phyloP scores from a whole-genome alignment of 2,888 invertebrate species.

The Biston stratarius region DNA sequence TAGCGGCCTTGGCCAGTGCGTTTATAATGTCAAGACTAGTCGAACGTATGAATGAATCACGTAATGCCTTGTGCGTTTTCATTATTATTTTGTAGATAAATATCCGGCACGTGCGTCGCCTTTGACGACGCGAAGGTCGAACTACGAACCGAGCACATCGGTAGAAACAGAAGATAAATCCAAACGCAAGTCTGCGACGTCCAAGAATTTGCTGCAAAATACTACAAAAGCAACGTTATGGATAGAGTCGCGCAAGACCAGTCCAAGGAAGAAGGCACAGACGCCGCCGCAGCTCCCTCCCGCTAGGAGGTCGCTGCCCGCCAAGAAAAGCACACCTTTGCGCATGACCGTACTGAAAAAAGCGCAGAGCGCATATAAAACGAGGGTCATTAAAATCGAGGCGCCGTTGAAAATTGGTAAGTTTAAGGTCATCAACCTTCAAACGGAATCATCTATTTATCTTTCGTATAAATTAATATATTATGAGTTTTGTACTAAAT shows the following conservation, averaged over 20 bases:
- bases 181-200: conserved; percentile 1
- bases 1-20: conserved; percentile 1
- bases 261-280: conserved; percentile 4
- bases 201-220: background rate
- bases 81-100: background rate
- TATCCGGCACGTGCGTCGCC: conserved; percentile 6
- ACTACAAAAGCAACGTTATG: conserved; percentile 70
- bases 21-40: conserved; percentile 1
- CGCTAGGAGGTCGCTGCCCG: conserved; percentile 28
- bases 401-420: conserved; percentile 65
- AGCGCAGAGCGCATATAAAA: conserved; percentile 53
- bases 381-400: conserved; percentile 63
- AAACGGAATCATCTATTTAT: background rate
- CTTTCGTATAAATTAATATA: background rate
- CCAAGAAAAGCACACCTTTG: conserved; percentile 55
- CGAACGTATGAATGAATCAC: background rate
- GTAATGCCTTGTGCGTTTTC: background rate
- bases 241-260: conserved; percentile 68
- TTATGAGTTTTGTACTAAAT: background rate
- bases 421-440: conserved; percentile 25
- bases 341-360: conserved; percentile 59
- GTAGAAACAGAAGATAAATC: conserved; percentile 6
- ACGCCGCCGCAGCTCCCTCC: conserved; percentile 15
- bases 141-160: conserved; percentile 7
- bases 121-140: background rate